These are phyloP conservation scores for Poecilus cupreus DNA, from an alignment of 2,888 invertebrate genomes.

Conservation along the genomic window DNA sequence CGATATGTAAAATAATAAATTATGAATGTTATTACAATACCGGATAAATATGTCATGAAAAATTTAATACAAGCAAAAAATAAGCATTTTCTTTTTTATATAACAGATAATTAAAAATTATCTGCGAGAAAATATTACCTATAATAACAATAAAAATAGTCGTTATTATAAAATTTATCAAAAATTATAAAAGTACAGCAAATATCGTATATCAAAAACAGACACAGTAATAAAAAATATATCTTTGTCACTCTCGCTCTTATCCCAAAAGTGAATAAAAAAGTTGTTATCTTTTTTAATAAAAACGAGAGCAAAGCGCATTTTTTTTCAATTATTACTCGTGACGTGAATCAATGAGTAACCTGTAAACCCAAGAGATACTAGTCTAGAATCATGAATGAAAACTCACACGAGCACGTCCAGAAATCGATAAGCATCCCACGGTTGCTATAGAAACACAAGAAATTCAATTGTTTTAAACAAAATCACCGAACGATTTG, in stretches of 20 bases:
- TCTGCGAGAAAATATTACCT: no score
- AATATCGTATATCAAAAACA: neutral
- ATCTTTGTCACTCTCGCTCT: neutral
- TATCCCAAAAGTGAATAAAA: no score
- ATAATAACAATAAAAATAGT: no score
- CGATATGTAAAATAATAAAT: no score
- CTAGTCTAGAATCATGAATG: slow-evolving; percentile 33
- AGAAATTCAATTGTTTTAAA: slow-evolving; percentile 16
- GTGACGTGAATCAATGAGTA: slow-evolving; percentile 16
- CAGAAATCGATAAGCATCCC: slow-evolving; percentile 52
- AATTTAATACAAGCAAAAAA: no score
- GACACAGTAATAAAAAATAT: neutral
- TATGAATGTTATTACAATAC: no score
- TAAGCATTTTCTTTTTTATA: no score
- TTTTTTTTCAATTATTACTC: slow-evolving; percentile 21
- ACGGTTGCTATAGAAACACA: slow-evolving; percentile 41
- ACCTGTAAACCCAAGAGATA: neutral
- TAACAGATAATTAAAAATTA: no score
- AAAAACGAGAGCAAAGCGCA: neutral
- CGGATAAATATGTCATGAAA: no score
- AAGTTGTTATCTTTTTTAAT: neutral
- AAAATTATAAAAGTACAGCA: neutral
- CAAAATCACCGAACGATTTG: neutral
- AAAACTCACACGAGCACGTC: slow-evolving; percentile 34
- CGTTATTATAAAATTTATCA: neutral